Conservation (phyloP, 2,797 vertebrate species). For the Sebastes cheni region DNA sequence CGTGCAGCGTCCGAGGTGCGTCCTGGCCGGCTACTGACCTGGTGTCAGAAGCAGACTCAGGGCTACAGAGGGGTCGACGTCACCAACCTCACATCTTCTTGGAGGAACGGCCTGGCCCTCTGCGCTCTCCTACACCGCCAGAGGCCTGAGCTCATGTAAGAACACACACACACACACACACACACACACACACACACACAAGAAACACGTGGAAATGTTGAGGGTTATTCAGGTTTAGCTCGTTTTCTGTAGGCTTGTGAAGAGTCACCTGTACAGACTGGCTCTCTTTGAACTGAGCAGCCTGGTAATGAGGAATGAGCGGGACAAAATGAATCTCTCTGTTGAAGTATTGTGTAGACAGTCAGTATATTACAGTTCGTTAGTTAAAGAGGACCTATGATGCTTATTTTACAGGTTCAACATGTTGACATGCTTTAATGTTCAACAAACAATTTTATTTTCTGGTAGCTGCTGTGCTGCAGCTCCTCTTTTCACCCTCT, state of each 20-base stretch:
- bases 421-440: too few relatives aligned
- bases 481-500: too few relatives aligned
- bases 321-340: neutral
- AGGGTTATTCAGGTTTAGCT: neutral
- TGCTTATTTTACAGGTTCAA: too few relatives aligned
- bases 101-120: slow-evolving; percentile 92
- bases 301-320: neutral
- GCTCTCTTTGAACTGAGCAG: neutral
- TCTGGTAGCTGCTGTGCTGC: too few relatives aligned
- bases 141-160: slow-evolving; percentile 94
- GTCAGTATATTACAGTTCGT: neutral
- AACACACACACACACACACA: neutral
- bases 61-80: slow-evolving; percentile 88
- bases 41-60: slow-evolving; percentile 94
- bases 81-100: slow-evolving; percentile 90
- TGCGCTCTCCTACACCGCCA: slow-evolving; percentile 95
- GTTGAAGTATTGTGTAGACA: neutral
- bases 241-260: neutral
- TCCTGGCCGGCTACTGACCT: slow-evolving; percentile 89
- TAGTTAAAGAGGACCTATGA: neutral
- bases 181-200: neutral
- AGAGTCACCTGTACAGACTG: neutral
- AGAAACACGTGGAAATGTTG: neutral
- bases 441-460: too few relatives aligned
- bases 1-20: slow-evolving; percentile 88